Conservation (phyloP, 2,113 vertebrate species). For the Callopanchax toddi region DNA sequence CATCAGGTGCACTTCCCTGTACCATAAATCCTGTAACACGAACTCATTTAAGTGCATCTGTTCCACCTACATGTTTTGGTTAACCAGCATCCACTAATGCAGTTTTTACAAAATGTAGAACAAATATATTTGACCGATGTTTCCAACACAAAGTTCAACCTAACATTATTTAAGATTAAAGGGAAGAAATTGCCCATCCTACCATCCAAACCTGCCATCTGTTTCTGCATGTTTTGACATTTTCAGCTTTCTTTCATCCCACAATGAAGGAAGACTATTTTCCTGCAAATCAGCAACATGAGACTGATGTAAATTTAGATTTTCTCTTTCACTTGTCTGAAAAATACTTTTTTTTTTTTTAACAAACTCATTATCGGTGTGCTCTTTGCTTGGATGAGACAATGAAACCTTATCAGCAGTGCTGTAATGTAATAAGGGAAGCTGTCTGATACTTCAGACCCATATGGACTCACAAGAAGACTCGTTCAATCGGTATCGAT, state of each 20-base stretch:
- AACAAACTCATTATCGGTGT: background rate
- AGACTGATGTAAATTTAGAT: background rate
- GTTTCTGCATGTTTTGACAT: background rate
- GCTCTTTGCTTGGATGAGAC: conserved; percentile 26
- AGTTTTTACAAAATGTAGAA: background rate
- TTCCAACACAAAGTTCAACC: background rate
- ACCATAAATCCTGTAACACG: background rate
- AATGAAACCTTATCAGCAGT: conserved; percentile 26
- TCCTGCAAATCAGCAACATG: background rate
- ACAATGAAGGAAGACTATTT: background rate
- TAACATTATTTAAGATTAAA: background rate
- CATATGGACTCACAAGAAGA: conserved; percentile 47
- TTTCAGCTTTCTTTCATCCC: background rate
- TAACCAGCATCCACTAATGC: too few species aligned
- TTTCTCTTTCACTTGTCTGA: conserved; percentile 7
- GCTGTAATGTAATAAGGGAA: conserved; percentile 48
- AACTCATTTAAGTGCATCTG: background rate
- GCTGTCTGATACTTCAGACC: conserved; percentile 20
- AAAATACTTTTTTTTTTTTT: background rate
- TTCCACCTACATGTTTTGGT: too few species aligned
- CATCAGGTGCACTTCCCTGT: background rate
- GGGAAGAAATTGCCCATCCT: background rate
- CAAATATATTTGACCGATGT: background rate
- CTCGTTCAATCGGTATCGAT: conserved; percentile 48
- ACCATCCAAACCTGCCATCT: background rate